phyloP scores from a whole-genome alignment of 2,888 invertebrate genomes.

The Drosophila leonis region DNA sequence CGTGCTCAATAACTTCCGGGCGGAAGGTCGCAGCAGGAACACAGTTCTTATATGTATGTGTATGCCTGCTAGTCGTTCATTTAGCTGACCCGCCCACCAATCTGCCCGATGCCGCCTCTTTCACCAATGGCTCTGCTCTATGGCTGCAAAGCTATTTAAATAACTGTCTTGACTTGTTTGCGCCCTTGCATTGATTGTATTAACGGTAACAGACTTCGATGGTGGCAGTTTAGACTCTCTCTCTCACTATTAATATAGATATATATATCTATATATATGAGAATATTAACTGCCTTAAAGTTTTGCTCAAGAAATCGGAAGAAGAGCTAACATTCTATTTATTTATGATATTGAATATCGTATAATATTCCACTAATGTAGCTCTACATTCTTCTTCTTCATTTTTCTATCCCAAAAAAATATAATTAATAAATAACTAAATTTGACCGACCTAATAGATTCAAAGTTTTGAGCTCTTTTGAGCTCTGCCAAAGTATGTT shows the following conservation, averaged over 20 bases:
- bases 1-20: slow-evolving; percentile 80
- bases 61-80: slow-evolving; percentile 48
- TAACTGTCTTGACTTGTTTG: slow-evolving; percentile 71
- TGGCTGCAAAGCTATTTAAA: slow-evolving; percentile 65
- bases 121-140: not conserved
- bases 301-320: not conserved
- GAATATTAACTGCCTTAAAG: not conserved
- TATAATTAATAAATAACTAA: slow-evolving; percentile 3
- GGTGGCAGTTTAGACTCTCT: slow-evolving; percentile 3
- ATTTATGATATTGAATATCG: not conserved
- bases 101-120: not conserved
- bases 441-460: not conserved
- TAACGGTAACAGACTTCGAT: not conserved
- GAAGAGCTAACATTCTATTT: not conserved
- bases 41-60: not conserved
- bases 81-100: slow-evolving; percentile 43
- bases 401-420: slow-evolving; percentile 9
- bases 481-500: slow-evolving; percentile 6
- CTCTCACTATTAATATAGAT: not conserved
- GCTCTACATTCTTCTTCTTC: not conserved
- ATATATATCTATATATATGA: not conserved
- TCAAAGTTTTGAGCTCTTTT: not conserved
- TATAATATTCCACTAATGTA: not conserved
- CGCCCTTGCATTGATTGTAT: slow-evolving; percentile 62
- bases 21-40: slow-evolving; percentile 31